These are phyloP conservation scores for Monopis laevigella DNA, from an alignment of 2,888 invertebrate species.

Conservation along the genomic window DNA sequence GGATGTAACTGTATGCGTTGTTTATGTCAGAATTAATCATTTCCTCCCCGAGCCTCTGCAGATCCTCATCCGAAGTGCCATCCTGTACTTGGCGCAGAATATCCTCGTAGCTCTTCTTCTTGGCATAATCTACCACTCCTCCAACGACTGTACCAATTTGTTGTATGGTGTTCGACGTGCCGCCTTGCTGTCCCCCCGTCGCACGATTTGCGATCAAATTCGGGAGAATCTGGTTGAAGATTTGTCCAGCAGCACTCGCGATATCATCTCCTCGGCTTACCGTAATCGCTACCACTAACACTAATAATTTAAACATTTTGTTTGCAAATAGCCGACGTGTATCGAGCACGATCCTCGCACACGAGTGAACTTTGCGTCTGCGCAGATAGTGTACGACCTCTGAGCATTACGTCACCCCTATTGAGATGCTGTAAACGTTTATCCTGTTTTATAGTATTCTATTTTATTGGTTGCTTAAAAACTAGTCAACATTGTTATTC, in stretches of 20 bases:
- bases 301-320: constrained; percentile 41
- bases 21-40: constrained; percentile 77
- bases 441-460: constrained; percentile 9
- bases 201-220: constrained; percentile 47
- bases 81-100: constrained; percentile 52
- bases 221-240: constrained; percentile 53
- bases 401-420: constrained; percentile 49
- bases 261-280: constrained; percentile 44
- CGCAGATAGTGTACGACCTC: constrained; percentile 48
- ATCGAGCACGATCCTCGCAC: constrained; percentile 42
- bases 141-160: constrained; percentile 58
- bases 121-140: constrained; percentile 56
- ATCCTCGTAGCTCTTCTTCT: constrained; percentile 58
- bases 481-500: too few relatives aligned
- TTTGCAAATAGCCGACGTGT: constrained; percentile 36
- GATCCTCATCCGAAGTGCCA: constrained; percentile 71
- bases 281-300: constrained; percentile 36
- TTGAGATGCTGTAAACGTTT: constrained; percentile 6
- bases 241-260: constrained; percentile 51
- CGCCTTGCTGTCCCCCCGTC: constrained; percentile 42
- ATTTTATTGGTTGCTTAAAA: too few relatives aligned
- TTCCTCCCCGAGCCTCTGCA: constrained; percentile 75
- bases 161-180: constrained; percentile 45
- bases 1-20: constrained; percentile 76
- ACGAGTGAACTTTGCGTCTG: constrained; percentile 52